Percentiles rank a stretch among this genome's conserved stretches.
These are phyloP conservation scores for Parasteatoda tepidariorum DNA, from an alignment of 1,140 invertebrate genomes.

Conservation along the genomic window DNA sequence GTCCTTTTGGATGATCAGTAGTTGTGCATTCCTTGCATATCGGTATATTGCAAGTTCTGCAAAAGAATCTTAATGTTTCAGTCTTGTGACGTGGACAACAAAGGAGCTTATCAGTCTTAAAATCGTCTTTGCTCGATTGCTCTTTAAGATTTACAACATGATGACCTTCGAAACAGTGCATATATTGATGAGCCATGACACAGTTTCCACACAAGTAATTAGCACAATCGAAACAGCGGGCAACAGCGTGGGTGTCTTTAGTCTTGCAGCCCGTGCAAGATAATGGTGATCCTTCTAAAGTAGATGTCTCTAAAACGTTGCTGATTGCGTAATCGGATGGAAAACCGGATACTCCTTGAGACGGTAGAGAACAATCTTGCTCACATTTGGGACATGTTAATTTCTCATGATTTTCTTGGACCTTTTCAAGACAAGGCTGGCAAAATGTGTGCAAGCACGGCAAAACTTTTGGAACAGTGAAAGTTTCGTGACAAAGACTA, in stretches of 20 bases:
- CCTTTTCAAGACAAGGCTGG: conserved; percentile 80
- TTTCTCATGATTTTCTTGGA: conserved; percentile 75
- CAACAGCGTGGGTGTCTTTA: conserved; percentile 85
- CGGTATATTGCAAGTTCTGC: conserved; percentile 86
- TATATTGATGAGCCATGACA: conserved; percentile 97
- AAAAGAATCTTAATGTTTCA: conserved; percentile 91
- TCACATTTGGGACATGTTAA: conserved; percentile 85
- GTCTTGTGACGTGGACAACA: conserved; percentile 90
- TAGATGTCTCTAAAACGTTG: conserved; percentile 70
- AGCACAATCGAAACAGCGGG: conserved; percentile 91
- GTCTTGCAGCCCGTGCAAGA: conserved; percentile 87
- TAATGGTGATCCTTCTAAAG: conserved; percentile 63
- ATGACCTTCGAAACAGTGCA: conserved; percentile 98
- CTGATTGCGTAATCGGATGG: conserved; percentile 78
- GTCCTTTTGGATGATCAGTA: conserved; percentile 88
- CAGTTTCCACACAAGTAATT: conserved; percentile 96
- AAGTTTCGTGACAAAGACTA: conserved; percentile 83
- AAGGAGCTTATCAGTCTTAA: conserved; percentile 74
- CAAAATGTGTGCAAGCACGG: conserved; percentile 88
- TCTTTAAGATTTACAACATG: conserved; percentile 89
- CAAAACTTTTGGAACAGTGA: conserved; percentile 78
- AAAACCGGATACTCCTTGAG: conserved; percentile 73
- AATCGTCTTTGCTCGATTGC: conserved; percentile 75
- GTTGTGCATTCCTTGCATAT: conserved; percentile 95
- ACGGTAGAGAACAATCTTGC: conserved; percentile 75